Base-by-base conservation (phyloP, 2,113 vertebrate genomes). In the Neotragus pygmaeus region DNA sequence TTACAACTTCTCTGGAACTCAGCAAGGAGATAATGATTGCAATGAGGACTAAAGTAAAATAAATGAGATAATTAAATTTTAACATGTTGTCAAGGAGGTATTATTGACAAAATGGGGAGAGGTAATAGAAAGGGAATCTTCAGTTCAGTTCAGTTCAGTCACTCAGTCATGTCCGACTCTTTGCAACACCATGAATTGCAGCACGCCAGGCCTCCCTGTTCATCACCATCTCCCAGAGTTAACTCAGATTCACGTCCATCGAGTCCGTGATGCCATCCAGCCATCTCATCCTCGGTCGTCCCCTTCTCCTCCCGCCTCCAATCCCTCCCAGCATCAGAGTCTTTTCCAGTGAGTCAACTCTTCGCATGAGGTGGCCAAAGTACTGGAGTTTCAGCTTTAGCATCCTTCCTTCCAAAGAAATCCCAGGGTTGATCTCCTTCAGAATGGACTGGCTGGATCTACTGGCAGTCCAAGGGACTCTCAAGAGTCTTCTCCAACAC, bases 41-140 rank as follows among this genome's bases (percentile, higher is more conserved):
- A 73, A 57, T 51, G 66, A 88, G 27, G 39, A 58, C 17, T 33
- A 10, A 92, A 73, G n/a, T 64, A 58, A 91, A 77, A 62, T 36
- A 94, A 92, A 30, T 4, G 19, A 75, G 95, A 43, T 30, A 58
- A 75, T 27, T 92, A 57, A 27, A 47, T 88, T 55, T 51, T 86
- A 83, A n/a, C n/a, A 89, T 21, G 7, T 78, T 90, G 39, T 88
- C 43, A 77, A 45, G 19, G 47, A 86, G 57, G 9, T 66, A 39
- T 77, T 62, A 21, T 58, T 92, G 36, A 85, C 53, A 89, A 82
- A 85, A 84, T 80, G 19, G 10, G 5, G 30, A 28, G 3, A n/a
- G 5, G 16, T 84, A 43, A 53, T 39, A 7, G 53, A 62, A 57
- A 90, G 53, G 28, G 7, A 25, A 60, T 64, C 80, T 58, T 5